These are phyloP conservation scores for Archegozetes longisetosus DNA, from an alignment of 1,140 invertebrate genomes.

Conservation along the genomic window DNA sequence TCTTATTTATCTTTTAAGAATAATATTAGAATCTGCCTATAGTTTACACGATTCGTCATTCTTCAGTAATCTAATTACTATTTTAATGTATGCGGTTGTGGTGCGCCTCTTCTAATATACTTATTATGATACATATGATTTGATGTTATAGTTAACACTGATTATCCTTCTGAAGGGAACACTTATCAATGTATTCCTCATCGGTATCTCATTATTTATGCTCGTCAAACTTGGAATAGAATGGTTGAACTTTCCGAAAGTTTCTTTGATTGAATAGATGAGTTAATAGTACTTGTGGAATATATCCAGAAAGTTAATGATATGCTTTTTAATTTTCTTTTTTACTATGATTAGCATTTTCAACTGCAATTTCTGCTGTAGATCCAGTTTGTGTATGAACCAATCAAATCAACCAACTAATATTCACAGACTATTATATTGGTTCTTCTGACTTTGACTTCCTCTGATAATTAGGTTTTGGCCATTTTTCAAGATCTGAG, in stretches of 20 bases:
- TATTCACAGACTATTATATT: too few relatives aligned
- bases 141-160: background rate
- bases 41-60: conserved; percentile 42
- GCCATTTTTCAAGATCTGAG: conserved; percentile 50
- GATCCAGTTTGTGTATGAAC: background rate
- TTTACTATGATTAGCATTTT: background rate
- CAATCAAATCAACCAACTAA: too few relatives aligned
- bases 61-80: conserved; percentile 40
- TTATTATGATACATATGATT: background rate
- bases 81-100: conserved; percentile 43
- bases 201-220: background rate
- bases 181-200: background rate
- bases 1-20: too few relatives aligned
- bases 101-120: conserved; percentile 29
- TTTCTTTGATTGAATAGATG: background rate
- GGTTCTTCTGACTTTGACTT: too few relatives aligned
- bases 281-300: too few relatives aligned
- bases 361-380: background rate
- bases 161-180: background rate
- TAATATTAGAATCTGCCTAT: conserved; percentile 43
- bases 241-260: background rate
- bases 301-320: too few relatives aligned
- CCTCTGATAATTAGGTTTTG: conserved; percentile 35
- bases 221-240: background rate
- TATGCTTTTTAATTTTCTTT: too few relatives aligned